Base-by-base conservation (phyloP, 2,797 vertebrate genomes). In the Odontamblyopus lacepedii region DNA sequence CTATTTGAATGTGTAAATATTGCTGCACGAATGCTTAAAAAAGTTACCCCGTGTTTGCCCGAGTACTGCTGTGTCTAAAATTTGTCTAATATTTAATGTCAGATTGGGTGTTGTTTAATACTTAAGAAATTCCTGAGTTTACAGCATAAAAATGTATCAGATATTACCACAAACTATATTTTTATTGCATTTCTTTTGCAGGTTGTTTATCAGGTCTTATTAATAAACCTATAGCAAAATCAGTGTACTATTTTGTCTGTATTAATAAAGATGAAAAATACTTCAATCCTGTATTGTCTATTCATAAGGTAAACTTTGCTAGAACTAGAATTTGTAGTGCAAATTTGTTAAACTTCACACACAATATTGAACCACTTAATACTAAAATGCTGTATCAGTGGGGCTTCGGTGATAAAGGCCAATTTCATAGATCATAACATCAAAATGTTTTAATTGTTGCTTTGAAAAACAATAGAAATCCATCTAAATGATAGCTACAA, bases 141-240 rank as follows among this genome's bases (percentile, higher is more conserved):
- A 83, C 76, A 63, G 70, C 76, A 70, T 80, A 85, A 82, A 71
- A 66, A 66, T 66, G 44, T 66, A 66, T 66, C 64, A 51, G 23
- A 73, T 76, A 66, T 80, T 66, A 75, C 82, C 18, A 80, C 76
- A 79, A 75, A 85, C 79, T 89, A 80, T 88, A 87, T 89, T 89
- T 91, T 85, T 91, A 85, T 85, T 27, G 79, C 84, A 12, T 87
- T 90, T 91, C 61, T 81, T 87, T 92, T 90, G 85, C 88, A 88
- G 85, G 83, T 86, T 88, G 82, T 86, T 85, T 80, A 87, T 88
- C 85, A 85, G 87, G 87, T 88, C 79, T 84, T 85, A 88, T 78
- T 78, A 85, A 84, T 73, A 84, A 88, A 85, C 72, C 81, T 85
- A 87, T 79, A 73, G 68, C 69, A 77, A 84, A 48, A 72, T 83